These are phyloP conservation scores for Lepidurus couesii DNA, from an alignment of 1,140 invertebrate species.

Conservation along the genomic window DNA sequence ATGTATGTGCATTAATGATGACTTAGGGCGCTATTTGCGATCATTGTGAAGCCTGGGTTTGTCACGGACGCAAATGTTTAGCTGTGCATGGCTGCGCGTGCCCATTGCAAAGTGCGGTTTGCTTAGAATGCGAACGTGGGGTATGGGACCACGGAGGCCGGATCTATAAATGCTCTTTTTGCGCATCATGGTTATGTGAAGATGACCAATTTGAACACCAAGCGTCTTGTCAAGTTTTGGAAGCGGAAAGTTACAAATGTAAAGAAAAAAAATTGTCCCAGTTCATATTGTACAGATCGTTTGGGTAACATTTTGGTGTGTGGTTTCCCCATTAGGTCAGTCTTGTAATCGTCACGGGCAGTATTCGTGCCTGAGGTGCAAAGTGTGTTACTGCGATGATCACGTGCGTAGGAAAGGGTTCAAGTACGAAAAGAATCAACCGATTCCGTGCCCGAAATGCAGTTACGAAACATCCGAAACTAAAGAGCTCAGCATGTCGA, in stretches of 20 bases:
- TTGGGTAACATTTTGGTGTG: neutral
- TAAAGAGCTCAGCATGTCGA: conserved; percentile 92
- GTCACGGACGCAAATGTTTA: conserved; percentile 87
- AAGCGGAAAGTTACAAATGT: conserved; percentile 90
- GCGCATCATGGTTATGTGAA: conserved; percentile 84
- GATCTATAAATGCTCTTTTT: conserved; percentile 89
- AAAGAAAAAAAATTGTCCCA: conserved; percentile 44
- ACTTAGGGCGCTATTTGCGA: conserved; percentile 91
- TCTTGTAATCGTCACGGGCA: conserved; percentile 91
- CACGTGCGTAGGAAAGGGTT: conserved; percentile 88
- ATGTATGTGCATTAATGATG: neutral
- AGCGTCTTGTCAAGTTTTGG: conserved; percentile 90
- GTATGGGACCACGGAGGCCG: conserved; percentile 93
- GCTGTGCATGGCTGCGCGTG: conserved; percentile 87
- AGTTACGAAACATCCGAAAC: conserved; percentile 82
- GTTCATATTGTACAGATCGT: neutral
- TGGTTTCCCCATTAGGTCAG: conserved; percentile 55
- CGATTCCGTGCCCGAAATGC: conserved; percentile 92
- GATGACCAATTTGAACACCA: conserved; percentile 99
- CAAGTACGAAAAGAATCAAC: conserved; percentile 81
- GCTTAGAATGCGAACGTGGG: conserved; percentile 81
- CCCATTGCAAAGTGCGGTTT: conserved; percentile 77
- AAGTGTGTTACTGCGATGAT: conserved; percentile 94
- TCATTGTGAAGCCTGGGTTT: conserved; percentile 96
- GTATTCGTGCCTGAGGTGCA: conserved; percentile 90